A percentile compares a stretch with the other conserved stretches of the same genome.
Evolutionary conservation across 2,888 invertebrate genomes (phyloP).

Genomic region (Andrena marginata): DNA sequence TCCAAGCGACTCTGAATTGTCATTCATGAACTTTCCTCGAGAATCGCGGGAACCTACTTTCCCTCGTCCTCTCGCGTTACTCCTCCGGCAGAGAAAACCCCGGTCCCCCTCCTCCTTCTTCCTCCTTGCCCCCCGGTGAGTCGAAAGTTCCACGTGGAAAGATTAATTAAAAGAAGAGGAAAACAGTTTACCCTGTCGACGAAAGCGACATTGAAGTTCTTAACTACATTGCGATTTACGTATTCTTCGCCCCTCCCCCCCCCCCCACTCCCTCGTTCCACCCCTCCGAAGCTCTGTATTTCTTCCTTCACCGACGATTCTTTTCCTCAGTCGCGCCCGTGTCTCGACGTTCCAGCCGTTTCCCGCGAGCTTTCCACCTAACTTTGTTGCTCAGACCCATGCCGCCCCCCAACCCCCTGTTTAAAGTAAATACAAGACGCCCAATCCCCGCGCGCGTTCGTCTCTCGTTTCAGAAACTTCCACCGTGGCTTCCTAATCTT

Average conservation of each 20-base stretch:
- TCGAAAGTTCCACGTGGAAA: constrained; percentile 21
- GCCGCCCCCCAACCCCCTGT: not conserved
- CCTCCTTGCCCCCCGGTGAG: not conserved
- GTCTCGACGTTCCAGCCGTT: not conserved
- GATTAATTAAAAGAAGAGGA: constrained; percentile 40
- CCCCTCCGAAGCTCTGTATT: not conserved
- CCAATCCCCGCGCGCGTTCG: not conserved
- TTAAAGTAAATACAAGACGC: constrained; percentile 2
- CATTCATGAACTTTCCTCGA: constrained; percentile 20
- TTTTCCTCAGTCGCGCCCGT: not conserved
- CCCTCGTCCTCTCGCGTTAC: not conserved
- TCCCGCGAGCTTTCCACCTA: not conserved
- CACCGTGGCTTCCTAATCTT: constrained; percentile 23
- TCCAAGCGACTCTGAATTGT: constrained; percentile 13
- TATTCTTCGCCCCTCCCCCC: constrained; percentile 10
- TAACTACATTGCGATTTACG: constrained; percentile 19
- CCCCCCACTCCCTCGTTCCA: not conserved
- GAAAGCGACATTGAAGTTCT: constrained; percentile 38
- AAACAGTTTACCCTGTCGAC: constrained; percentile 25
- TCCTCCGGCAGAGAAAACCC: not conserved
- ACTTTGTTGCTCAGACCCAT: constrained; percentile 3
- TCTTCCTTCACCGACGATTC: constrained; percentile 1
- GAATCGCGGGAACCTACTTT: constrained; percentile 8
- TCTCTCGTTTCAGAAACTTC: constrained; percentile 12
- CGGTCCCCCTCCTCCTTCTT: not conserved